Percentiles rank a stretch among this genome's conserved stretches.
Conservation (phyloP, 37 sponge, comb jelly and placozoan genomes). For the Bolinopsis microptera region DNA sequence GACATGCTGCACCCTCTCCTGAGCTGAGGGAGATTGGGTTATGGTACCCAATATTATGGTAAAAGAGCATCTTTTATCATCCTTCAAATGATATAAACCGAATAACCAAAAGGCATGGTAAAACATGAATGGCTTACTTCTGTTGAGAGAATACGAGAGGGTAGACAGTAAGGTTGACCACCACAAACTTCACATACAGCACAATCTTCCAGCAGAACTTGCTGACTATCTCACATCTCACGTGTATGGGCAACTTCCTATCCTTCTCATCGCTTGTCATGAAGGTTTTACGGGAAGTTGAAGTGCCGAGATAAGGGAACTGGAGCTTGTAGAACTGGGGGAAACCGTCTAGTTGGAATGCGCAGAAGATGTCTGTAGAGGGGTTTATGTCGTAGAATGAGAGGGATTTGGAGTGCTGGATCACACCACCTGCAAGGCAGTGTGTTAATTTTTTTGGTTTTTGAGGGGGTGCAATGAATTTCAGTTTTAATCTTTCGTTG, state of each 20-base stretch:
- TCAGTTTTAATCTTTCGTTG: too few species aligned
- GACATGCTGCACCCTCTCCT: not conserved
- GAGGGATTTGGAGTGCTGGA: not conserved
- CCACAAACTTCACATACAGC: slow-evolving; percentile 1
- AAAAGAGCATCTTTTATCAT: not conserved
- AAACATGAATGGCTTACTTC: not conserved
- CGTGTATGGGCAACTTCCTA: slow-evolving; percentile 33
- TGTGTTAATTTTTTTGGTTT: not conserved
- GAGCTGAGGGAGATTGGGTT: not conserved
- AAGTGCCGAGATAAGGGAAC: not conserved
- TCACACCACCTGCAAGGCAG: not conserved
- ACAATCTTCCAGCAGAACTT: not conserved
- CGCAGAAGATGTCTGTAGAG: not conserved
- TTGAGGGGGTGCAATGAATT: too few species aligned
- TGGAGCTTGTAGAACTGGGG: not conserved
- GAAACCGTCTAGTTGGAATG: slow-evolving; percentile 46
- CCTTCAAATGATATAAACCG: not conserved
- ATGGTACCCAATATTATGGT: not conserved
- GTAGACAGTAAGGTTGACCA: slow-evolving; percentile 34
- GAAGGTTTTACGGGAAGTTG: slow-evolving; percentile 22
- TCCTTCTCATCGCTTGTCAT: not conserved
- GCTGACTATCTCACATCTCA: slow-evolving; percentile 6
- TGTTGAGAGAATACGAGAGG: slow-evolving; percentile 15
- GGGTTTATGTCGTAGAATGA: slow-evolving; percentile 15
- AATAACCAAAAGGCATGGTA: not conserved